Percentiles rank a stretch among this genome's conserved stretches.
Evolutionary conservation across 1,140 invertebrate genomes (phyloP).

Genomic region (Diorhabda sublineata): DNA sequence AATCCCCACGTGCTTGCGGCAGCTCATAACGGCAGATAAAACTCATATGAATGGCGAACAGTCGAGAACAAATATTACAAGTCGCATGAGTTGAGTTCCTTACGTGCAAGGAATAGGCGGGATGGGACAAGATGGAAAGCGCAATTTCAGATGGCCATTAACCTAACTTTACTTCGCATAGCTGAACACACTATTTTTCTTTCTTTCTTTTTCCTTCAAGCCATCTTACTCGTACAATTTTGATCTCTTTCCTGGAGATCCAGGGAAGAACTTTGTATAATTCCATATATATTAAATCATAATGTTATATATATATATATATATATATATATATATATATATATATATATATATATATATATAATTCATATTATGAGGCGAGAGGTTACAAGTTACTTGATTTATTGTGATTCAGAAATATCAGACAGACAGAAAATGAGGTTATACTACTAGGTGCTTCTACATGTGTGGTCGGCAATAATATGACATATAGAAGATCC

Average conservation of each 20-base stretch:
- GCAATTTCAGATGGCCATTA: conserved; percentile 45
- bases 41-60: conserved; percentile 42
- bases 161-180: conserved; percentile 44
- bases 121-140: conserved; percentile 46
- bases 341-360: too few relatives aligned
- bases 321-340: too few relatives aligned
- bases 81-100: conserved; percentile 47
- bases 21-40: conserved; percentile 41
- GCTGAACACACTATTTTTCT: conserved; percentile 42
- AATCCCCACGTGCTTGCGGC: conserved; percentile 41
- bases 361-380: too few relatives aligned
- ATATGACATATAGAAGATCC: too few relatives aligned
- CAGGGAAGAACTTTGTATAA: not conserved
- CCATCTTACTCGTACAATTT: conserved; percentile 10
- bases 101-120: conserved; percentile 46
- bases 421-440: too few relatives aligned
- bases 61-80: conserved; percentile 46
- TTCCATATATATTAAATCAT: not conserved
- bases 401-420: too few relatives aligned
- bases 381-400: too few relatives aligned
- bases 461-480: too few relatives aligned
- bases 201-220: conserved; percentile 27
- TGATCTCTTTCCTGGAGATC: not conserved
- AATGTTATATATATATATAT: too few relatives aligned
- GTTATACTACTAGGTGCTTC: too few relatives aligned